Percentiles rank a stretch among this genome's conserved stretches.
Evolutionary conservation across 2,888 invertebrate genomes (phyloP).

Genomic region (Argynnis bischoffii): DNA sequence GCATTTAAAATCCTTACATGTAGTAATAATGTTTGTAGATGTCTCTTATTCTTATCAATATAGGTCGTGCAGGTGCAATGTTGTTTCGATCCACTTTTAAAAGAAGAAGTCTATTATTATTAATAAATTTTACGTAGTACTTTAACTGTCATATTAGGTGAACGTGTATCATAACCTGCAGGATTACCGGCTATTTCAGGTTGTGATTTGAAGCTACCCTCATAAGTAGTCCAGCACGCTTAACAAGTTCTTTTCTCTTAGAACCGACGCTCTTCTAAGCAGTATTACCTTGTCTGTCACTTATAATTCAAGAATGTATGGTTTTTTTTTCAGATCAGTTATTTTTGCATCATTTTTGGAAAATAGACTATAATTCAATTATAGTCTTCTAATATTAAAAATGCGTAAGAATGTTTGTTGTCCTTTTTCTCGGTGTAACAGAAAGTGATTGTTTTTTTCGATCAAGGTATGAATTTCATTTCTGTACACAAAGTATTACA

Average conservation of each 20-base stretch:
- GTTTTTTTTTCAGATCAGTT: too few relatives aligned
- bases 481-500: too few relatives aligned
- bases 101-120: not conserved
- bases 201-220: slow-evolving; percentile 1
- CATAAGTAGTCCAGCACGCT: slow-evolving; percentile 1
- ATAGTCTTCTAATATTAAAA: too few relatives aligned
- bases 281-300: not conserved
- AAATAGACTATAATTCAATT: too few relatives aligned
- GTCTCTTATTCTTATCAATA: slow-evolving; percentile 68
- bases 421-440: too few relatives aligned
- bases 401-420: too few relatives aligned
- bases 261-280: not conserved
- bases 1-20: slow-evolving; percentile 48
- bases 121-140: not conserved
- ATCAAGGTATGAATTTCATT: too few relatives aligned
- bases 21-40: slow-evolving; percentile 54
- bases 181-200: not conserved
- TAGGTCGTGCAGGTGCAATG: slow-evolving; percentile 71
- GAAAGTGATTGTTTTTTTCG: too few relatives aligned
- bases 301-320: too few relatives aligned
- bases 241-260: not conserved
- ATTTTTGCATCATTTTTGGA: too few relatives aligned
- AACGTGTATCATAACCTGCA: not conserved
- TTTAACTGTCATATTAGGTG: slow-evolving; percentile 2
- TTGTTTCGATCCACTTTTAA: slow-evolving; percentile 53